Evolutionary conservation across 2,797 vertebrate species (phyloP).

Genomic region (Telmatherina bonti): DNA sequence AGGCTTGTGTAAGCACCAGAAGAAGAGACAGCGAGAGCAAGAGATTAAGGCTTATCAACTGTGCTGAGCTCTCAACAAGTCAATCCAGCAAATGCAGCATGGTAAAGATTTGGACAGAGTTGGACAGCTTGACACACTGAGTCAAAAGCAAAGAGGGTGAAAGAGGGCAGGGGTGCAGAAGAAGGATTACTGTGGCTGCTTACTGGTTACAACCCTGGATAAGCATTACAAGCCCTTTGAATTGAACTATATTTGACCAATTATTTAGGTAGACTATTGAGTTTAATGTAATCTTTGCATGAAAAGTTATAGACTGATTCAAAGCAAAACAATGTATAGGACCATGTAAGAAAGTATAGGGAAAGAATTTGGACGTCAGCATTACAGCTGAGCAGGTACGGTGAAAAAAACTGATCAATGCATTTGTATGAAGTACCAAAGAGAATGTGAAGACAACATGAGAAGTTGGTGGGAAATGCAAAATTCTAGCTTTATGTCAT

Average conservation of each 20-base stretch:
- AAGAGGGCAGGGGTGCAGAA: slow-evolving; percentile 49
- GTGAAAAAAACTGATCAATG: slow-evolving; percentile 34
- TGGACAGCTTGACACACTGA: slow-evolving; percentile 49
- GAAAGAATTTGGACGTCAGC: background rate
- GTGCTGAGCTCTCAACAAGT: slow-evolving; percentile 51
- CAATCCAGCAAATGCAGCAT: slow-evolving; percentile 46
- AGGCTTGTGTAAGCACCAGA: slow-evolving; percentile 42
- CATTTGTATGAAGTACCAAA: slow-evolving; percentile 18
- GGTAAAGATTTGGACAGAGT: slow-evolving; percentile 29
- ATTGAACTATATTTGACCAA: slow-evolving; percentile 48
- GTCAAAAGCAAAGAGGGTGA: slow-evolving; percentile 53
- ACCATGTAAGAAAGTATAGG: slow-evolving; percentile 4
- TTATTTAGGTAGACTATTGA: slow-evolving; percentile 29
- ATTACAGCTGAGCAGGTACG: slow-evolving; percentile 12
- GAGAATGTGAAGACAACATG: slow-evolving; percentile 15
- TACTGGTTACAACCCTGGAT: slow-evolving; percentile 52
- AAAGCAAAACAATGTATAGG: background rate
- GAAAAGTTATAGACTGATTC: background rate
- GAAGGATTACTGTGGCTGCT: slow-evolving; percentile 55
- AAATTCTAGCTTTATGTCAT: slow-evolving; percentile 47
- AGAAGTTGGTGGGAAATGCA: slow-evolving; percentile 40
- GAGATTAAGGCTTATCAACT: slow-evolving; percentile 56
- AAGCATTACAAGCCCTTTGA: slow-evolving; percentile 52
- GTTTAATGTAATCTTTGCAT: slow-evolving; percentile 12
- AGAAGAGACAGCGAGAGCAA: slow-evolving; percentile 27